Percentiles rank a stretch among this genome's conserved stretches.
These are phyloP conservation scores for Pristiophorus japonicus DNA, from an alignment of 2,113 vertebrate genomes.

Conservation along the genomic window DNA sequence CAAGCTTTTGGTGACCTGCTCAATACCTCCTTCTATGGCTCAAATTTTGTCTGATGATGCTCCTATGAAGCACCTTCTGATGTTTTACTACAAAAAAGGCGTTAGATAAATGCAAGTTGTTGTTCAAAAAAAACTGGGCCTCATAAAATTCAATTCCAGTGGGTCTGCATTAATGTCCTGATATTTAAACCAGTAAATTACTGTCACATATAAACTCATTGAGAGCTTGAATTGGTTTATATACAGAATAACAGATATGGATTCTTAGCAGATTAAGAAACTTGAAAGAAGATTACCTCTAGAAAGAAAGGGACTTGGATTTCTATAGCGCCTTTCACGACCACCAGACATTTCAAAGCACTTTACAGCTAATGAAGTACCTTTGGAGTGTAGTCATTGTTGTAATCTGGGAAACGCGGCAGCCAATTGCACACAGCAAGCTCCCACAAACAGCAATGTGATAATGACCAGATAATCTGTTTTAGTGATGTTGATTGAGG, in stretches of 20 bases:
- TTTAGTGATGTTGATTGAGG: too few species aligned
- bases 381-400: too few species aligned
- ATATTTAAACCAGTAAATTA: not conserved
- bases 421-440: too few species aligned
- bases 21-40: not conserved
- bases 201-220: not conserved
- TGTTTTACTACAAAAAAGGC: not conserved
- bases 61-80: not conserved
- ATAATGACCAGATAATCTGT: too few species aligned
- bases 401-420: too few species aligned
- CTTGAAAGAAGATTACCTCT: not conserved
- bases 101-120: too few species aligned
- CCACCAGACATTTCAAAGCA: too few species aligned
- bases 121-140: not conserved
- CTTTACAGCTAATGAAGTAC: too few species aligned
- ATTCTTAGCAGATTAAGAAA: not conserved
- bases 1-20: not conserved
- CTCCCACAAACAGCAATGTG: too few species aligned
- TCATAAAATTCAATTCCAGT: not conserved
- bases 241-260: not conserved
- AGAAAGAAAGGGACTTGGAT: too few species aligned
- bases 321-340: too few species aligned
- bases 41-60: not conserved
- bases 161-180: not conserved
- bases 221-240: not conserved